phyloP scores from a whole-genome alignment of 2,888 invertebrate genomes.

The Leptopilina drosophilae region DNA sequence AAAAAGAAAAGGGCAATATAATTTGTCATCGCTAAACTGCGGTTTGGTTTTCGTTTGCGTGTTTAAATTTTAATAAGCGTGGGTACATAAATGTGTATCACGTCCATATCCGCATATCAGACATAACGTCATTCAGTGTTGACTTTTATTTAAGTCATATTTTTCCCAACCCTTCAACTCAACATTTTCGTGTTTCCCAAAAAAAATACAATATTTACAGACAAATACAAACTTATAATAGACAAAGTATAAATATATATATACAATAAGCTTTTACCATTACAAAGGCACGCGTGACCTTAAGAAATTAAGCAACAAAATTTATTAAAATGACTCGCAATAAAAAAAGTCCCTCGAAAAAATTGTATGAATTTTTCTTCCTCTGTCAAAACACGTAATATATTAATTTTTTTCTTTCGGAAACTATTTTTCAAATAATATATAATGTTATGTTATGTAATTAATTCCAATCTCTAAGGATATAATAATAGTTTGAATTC shows the following conservation, averaged over 20 bases:
- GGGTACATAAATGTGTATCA: background rate
- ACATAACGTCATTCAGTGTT: background rate
- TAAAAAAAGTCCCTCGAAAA: background rate
- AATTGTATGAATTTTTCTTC: background rate
- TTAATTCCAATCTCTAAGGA: too few species aligned
- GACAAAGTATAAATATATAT: background rate
- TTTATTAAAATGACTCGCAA: background rate
- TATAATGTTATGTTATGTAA: too few species aligned
- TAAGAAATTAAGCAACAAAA: conserved; percentile 14
- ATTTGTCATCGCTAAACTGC: too few species aligned
- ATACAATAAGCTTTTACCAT: background rate
- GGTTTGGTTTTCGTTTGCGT: background rate
- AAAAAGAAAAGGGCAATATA: too few species aligned
- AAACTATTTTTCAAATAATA: too few species aligned
- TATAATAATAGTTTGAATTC: too few species aligned
- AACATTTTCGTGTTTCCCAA: background rate
- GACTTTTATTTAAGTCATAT: conserved; percentile 25
- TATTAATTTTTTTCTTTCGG: too few species aligned
- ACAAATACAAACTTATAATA: background rate
- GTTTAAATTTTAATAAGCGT: background rate
- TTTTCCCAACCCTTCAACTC: background rate
- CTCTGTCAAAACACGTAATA: too few species aligned
- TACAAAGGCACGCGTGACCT: background rate
- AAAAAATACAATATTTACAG: too few species aligned
- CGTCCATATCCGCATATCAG: background rate